phyloP scores from a whole-genome alignment of 2,797 vertebrate species.

The Hyperoplus immaculatus region DNA sequence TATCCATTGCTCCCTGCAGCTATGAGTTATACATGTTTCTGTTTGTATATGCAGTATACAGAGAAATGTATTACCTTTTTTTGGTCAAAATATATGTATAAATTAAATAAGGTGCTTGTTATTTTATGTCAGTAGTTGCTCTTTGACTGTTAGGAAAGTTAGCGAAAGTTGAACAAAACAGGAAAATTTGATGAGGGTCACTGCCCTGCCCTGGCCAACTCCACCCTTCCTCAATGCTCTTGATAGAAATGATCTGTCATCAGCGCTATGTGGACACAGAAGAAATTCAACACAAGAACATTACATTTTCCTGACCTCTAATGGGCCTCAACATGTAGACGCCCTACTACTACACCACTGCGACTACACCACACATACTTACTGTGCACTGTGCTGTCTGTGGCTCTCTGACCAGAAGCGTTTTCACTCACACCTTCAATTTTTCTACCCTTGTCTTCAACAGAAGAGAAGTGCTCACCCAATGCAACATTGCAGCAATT shows the following conservation, averaged over 20 bases:
- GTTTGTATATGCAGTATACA: neutral
- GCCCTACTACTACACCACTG: neutral
- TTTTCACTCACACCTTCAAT: neutral
- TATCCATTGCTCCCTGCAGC: neutral
- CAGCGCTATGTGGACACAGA: neutral
- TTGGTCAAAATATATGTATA: neutral
- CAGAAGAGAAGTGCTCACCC: neutral
- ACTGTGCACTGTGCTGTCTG: neutral
- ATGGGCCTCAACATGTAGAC: neutral
- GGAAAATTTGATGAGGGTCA: neutral
- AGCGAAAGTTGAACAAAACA: neutral
- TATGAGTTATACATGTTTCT: neutral
- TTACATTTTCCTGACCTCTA: neutral
- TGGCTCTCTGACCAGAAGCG: neutral
- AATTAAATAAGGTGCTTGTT: neutral
- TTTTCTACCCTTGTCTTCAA: neutral
- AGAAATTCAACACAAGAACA: neutral
- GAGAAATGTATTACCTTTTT: neutral
- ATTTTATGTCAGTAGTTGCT: neutral
- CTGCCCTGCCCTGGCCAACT: neutral
- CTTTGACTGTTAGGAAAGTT: neutral
- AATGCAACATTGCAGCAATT: neutral
- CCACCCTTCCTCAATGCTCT: constrained; percentile 7
- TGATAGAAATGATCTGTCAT: neutral
- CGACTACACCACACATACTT: neutral